These are phyloP conservation scores for Diachasmimorpha longicaudata DNA, from an alignment of 1,140 invertebrate genomes.

Conservation along the genomic window DNA sequence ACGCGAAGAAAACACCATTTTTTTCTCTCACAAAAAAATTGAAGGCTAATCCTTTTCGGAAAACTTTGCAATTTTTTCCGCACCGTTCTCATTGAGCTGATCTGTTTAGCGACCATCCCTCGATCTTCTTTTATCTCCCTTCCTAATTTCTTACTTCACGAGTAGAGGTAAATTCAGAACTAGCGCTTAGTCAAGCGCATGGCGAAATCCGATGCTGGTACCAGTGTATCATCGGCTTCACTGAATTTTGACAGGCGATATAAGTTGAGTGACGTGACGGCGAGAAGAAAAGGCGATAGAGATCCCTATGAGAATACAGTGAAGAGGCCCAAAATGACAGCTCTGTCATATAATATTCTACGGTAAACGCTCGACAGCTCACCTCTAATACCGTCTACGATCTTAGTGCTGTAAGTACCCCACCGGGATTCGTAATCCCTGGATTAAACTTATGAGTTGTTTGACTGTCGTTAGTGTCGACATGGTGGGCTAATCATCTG, in stretches of 20 bases:
- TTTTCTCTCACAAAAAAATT: too few relatives aligned
- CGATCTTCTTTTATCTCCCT: background rate
- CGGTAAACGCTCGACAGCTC: background rate
- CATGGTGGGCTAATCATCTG: slow-evolving; percentile 46
- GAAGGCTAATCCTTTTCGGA: too few relatives aligned
- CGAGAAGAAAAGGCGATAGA: slow-evolving; percentile 19
- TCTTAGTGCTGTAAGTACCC: slow-evolving; percentile 41
- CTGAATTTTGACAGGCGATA: slow-evolving; percentile 38
- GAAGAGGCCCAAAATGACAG: background rate
- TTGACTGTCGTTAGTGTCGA: slow-evolving; percentile 51
- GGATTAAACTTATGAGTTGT: slow-evolving; percentile 52
- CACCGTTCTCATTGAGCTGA: background rate
- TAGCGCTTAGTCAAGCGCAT: background rate
- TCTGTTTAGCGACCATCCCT: background rate
- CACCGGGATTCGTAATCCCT: slow-evolving; percentile 45
- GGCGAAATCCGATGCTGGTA: background rate
- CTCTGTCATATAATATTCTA: slow-evolving; percentile 6
- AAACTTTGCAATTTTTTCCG: background rate
- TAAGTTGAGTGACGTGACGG: slow-evolving; percentile 24
- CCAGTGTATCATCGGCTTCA: background rate
- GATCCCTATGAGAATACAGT: background rate
- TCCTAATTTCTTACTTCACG: background rate
- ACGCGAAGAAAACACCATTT: too few relatives aligned
- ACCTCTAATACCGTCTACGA: slow-evolving; percentile 10
- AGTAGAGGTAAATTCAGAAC: background rate